A percentile compares a stretch with the other conserved stretches of the same genome.
phyloP scores from a whole-genome alignment of 2,888 invertebrate species.

The Mechanitis mazaeus region DNA sequence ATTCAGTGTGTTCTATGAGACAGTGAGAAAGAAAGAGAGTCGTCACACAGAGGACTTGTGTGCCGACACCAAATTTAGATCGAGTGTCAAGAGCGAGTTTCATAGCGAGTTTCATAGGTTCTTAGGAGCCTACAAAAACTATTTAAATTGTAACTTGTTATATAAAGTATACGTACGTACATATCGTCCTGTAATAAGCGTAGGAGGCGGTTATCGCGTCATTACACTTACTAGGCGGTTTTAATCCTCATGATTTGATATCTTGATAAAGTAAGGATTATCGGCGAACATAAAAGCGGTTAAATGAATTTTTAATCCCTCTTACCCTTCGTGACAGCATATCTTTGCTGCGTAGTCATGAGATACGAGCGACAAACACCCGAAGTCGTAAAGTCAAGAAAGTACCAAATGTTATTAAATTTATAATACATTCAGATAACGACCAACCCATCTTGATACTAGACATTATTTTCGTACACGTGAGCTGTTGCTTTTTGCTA shows the following conservation, averaged over 20 bases:
- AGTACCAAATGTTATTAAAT: conserved; percentile 24
- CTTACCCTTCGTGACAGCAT: conserved; percentile 60
- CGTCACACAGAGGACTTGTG: too few relatives aligned
- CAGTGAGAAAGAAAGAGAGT: too few relatives aligned
- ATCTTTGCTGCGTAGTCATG: conserved; percentile 56
- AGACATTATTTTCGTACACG: not conserved
- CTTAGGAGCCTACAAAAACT: too few relatives aligned
- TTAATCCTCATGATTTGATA: conserved; percentile 72
- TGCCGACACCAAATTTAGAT: too few relatives aligned
- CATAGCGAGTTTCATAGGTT: too few relatives aligned
- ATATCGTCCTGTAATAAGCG: not conserved
- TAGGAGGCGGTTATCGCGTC: conserved; percentile 51
- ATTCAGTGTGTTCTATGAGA: too few relatives aligned
- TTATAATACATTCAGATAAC: not conserved
- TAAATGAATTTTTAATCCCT: conserved; percentile 75
- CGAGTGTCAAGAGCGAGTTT: too few relatives aligned
- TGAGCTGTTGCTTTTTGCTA: not conserved
- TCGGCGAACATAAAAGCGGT: conserved; percentile 72
- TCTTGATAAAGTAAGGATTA: conserved; percentile 72
- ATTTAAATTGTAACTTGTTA: too few relatives aligned
- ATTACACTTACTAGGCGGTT: conserved; percentile 67
- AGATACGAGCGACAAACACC: conserved; percentile 42
- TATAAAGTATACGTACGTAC: too few relatives aligned
- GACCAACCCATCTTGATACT: not conserved
- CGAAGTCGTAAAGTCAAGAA: conserved; percentile 35